Evolutionary conservation across 2,797 vertebrate species (phyloP).

Genomic region (Protosalanx chinensis): DNA sequence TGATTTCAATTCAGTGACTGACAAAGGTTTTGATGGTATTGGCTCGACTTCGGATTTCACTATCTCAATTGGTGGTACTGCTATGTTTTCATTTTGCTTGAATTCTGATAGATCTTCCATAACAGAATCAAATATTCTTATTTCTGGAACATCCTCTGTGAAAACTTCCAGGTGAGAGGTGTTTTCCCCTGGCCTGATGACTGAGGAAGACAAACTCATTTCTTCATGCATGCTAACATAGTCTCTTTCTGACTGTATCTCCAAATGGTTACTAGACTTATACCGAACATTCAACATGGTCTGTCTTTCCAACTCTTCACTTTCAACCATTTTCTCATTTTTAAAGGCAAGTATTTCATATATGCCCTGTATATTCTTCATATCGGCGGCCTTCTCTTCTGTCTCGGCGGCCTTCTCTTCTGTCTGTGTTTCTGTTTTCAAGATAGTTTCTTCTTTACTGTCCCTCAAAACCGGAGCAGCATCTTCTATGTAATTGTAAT

Average conservation of each 20-base stretch:
- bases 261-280: constrained; percentile 33
- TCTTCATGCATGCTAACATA: constrained; percentile 32
- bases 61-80: constrained; percentile 57
- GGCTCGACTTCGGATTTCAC: constrained; percentile 58
- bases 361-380: constrained; percentile 25
- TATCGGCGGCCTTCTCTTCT: constrained; percentile 13
- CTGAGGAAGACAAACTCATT: constrained; percentile 21
- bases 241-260: constrained; percentile 29
- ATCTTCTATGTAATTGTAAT: constrained; percentile 20
- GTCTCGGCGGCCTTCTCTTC: constrained; percentile 14
- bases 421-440: constrained; percentile 34
- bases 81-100: constrained; percentile 41
- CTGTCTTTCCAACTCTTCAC: constrained; percentile 19
- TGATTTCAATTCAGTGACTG: constrained; percentile 40
- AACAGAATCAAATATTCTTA: constrained; percentile 46
- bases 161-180: constrained; percentile 34
- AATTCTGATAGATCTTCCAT: constrained; percentile 47
- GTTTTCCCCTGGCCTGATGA: constrained; percentile 36
- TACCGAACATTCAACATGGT: constrained; percentile 23
- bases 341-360: constrained; percentile 3
- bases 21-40: constrained; percentile 44
- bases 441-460: constrained; percentile 22
- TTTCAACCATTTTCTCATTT: constrained; percentile 25
- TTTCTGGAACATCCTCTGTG: constrained; percentile 56
- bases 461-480: constrained; percentile 19